Base-by-base conservation (phyloP, 2,888 invertebrate species). In the Muschampia plurimacula region DNA sequence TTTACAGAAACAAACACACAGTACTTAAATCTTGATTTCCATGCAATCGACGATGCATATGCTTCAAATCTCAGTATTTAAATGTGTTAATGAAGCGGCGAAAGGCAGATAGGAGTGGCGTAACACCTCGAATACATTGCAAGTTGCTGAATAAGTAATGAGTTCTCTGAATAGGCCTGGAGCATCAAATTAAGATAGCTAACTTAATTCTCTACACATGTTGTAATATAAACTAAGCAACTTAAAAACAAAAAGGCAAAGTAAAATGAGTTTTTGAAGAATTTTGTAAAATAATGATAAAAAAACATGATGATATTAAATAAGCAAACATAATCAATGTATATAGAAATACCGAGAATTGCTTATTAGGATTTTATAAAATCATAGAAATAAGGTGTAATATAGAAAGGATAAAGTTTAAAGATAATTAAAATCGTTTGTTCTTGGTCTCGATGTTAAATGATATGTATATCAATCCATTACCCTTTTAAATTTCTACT, bases 141-240 rank as follows among this genome's bases (percentile, higher is more conserved):
- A 57, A 28, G 28, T 28, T 28, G 55, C 28, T 57, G 55, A 57
- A 57, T 57, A 57, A 57, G 55, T 57, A 57, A 57, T 57, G 55
- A 57, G 55, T 55, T 22, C 55, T 22, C 22, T 55, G 55, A 22
- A 55, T 22, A 55, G 55, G 55, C 22, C 22, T 28, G 55, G 55
- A 55, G 55, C 22, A 22, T 22, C 22, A n/a, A 55, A 55, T 55
- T 9, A 55, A 15, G 52, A 15, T 22, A 55, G 22, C 9, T 22
- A 55, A 55, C 52, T 52, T 52, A 52, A 15, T 52, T 52, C 15
- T 15, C 8, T 15, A 52, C 15, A 52, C n/a, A 49, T n/a, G 49
- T 49, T 7, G 41, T 9, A 41, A 22, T 13, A 22, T n/a, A 22
- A 22, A 9, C 15, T 55, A 9, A 49, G 6, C 2, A 55, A 22